These are phyloP conservation scores for Peromyscus maniculatus DNA, from an alignment of 2,113 vertebrate genomes.

Conservation along the genomic window DNA sequence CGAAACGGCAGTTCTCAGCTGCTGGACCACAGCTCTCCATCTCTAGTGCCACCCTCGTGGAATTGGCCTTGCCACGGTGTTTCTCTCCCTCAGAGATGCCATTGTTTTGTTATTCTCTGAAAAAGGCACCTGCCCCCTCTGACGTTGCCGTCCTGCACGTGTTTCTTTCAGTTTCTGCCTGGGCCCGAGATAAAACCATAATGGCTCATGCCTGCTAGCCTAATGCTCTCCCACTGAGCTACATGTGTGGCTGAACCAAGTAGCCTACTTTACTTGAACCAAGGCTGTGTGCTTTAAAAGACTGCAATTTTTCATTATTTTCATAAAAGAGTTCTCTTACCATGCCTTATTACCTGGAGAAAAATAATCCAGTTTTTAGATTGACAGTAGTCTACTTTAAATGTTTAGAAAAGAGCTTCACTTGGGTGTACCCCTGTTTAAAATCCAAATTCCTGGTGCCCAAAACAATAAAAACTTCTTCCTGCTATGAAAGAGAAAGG, in stretches of 20 bases:
- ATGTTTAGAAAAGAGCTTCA: background rate
- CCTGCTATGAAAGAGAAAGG: background rate
- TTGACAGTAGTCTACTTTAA: background rate
- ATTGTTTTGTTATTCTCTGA: background rate
- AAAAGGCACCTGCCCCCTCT: background rate
- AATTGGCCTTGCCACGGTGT: background rate
- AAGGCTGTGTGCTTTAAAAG: background rate
- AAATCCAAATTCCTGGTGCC: background rate
- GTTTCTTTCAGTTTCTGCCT: background rate
- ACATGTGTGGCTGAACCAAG: background rate
- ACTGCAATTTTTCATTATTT: background rate
- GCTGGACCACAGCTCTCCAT: background rate
- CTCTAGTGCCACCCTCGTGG: too few species aligned
- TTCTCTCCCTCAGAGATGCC: background rate
- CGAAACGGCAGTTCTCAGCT: background rate
- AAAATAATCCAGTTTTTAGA: background rate
- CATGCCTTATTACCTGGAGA: background rate
- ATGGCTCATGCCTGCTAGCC: background rate
- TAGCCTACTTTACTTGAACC: background rate
- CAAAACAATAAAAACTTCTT: background rate
- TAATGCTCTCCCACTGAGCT: background rate
- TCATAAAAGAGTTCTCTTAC: background rate
- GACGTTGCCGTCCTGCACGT: rapidly evolving
- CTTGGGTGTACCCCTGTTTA: background rate
- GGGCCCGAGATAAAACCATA: background rate